Evolutionary conservation across 35 echinoderm and acorn worm genomes (phyloP).

Genomic region (Patiria miniata): DNA sequence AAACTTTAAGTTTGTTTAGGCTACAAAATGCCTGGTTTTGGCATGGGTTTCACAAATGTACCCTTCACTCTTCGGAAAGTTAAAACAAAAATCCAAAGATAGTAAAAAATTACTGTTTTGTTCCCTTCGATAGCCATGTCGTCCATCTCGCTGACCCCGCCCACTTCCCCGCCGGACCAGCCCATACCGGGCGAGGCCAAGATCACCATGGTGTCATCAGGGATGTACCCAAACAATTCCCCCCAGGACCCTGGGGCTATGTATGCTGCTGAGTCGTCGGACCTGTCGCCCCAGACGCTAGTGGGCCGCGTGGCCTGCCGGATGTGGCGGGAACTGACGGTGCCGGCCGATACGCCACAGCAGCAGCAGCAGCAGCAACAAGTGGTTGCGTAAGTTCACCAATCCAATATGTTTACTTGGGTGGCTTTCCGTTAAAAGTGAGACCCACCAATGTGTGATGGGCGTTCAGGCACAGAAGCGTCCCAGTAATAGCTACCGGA

Average conservation of each 20-base stretch:
- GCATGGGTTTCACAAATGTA: too few species aligned
- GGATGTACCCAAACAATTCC: background rate
- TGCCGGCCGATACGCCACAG: slow-evolving; percentile 8
- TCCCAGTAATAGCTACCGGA: background rate
- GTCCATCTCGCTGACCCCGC: slow-evolving; percentile 71
- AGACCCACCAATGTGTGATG: background rate
- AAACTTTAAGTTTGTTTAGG: too few species aligned
- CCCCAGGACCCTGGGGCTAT: background rate
- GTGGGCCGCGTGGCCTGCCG: slow-evolving; percentile 4
- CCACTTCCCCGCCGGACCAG: slow-evolving; percentile 90
- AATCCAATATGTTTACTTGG: background rate
- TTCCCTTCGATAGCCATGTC: slow-evolving; percentile 40
- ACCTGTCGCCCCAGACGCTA: background rate
- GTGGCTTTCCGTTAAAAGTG: background rate
- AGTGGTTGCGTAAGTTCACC: background rate
- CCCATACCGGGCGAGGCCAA: slow-evolving; percentile 61
- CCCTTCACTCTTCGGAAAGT: too few species aligned
- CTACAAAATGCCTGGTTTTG: too few species aligned
- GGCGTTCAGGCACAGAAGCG: too few species aligned
- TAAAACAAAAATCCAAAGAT: too few species aligned
- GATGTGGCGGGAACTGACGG: slow-evolving; percentile 30
- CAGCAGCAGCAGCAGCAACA: too few species aligned
- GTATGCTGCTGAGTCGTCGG: background rate
- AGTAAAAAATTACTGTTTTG: background rate
- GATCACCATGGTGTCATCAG: slow-evolving; percentile 31